Base-by-base conservation (phyloP, 37 sponge, comb jelly and placozoan genomes). In the Haliclona indistincta region DNA sequence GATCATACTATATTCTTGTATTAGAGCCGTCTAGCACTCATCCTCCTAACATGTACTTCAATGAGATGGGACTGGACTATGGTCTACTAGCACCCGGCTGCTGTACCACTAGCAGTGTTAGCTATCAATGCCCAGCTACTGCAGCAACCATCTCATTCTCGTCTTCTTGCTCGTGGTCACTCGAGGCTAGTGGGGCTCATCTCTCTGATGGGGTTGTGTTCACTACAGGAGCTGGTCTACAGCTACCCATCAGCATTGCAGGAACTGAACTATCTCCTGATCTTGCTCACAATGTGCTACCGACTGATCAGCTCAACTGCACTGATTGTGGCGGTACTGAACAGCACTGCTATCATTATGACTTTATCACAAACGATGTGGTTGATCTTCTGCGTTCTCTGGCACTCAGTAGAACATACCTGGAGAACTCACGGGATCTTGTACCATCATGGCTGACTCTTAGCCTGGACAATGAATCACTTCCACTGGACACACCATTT, bases 141-240 rank as follows among this genome's bases (percentile, higher is more conserved):
- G n/a, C 60, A 58, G n/a, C 11, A 20, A 58, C 28, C n/a, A 26
- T 58, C 28, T 25, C 23, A 20, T 58, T 58, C 25, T 25, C 60
- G 13, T 58, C 60, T 7, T 25, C 60, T n/a, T 58, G 60, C 60
- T 58, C 60, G n/a, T 58, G 60, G 60, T n/a, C 6, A n/a, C 6
- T n/a, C 7, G 60, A 58, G 28, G 13, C 26, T 25, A 25, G 22
- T 20, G 60, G 28, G 7, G 25, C 11, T 20, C 60, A 58, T n/a
- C 26, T 58, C 7, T 25, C 26, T 58, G 60, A 58, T 58, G 60
- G 60, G 11, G 60, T 58, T 25, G 25, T 20, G 60, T 58, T 58
- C n/a, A 26, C 25, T 58, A 25, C 60, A 58, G 28, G 26, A 47
- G 15, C 13, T 58, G 60, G 60, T n/a, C n/a, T 58, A 6, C 11